These are phyloP conservation scores for Albula glossodonta DNA, from an alignment of 2,113 vertebrate genomes.

Conservation along the genomic window DNA sequence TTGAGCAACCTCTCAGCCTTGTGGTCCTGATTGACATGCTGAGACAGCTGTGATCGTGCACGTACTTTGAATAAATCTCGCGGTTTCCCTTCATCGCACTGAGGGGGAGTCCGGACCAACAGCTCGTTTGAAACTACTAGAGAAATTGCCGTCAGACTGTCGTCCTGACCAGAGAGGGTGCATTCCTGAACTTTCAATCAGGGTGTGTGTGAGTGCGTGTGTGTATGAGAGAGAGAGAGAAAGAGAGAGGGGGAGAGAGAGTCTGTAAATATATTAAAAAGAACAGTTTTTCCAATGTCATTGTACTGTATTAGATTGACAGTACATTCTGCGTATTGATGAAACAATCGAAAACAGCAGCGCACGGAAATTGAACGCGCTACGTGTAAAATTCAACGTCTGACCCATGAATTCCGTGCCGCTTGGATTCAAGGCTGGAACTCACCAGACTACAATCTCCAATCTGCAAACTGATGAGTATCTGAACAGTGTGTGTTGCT, in stretches of 20 bases:
- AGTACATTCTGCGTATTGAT: no score
- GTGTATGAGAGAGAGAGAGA: no score
- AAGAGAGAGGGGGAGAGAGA: background rate
- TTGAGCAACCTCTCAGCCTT: no score
- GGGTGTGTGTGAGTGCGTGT: no score
- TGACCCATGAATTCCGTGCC: no score
- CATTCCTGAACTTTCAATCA: slow-evolving; percentile 48
- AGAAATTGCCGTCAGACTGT: background rate
- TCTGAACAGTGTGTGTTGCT: background rate
- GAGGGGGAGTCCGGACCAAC: background rate
- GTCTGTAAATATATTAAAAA: background rate
- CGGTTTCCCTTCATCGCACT: background rate
- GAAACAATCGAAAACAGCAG: no score
- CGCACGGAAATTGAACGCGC: no score
- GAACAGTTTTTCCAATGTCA: background rate
- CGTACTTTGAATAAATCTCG: background rate
- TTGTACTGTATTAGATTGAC: no score
- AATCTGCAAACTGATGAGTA: background rate
- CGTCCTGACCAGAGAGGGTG: slow-evolving; percentile 33
- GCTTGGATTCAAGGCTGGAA: no score
- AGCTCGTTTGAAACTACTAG: background rate
- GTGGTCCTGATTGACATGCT: background rate
- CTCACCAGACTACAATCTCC: background rate
- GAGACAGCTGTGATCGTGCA: background rate
- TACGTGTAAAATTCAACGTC: no score